These are phyloP conservation scores for Argyresthia goedartella DNA, from an alignment of 2,888 invertebrate genomes.

Conservation along the genomic window DNA sequence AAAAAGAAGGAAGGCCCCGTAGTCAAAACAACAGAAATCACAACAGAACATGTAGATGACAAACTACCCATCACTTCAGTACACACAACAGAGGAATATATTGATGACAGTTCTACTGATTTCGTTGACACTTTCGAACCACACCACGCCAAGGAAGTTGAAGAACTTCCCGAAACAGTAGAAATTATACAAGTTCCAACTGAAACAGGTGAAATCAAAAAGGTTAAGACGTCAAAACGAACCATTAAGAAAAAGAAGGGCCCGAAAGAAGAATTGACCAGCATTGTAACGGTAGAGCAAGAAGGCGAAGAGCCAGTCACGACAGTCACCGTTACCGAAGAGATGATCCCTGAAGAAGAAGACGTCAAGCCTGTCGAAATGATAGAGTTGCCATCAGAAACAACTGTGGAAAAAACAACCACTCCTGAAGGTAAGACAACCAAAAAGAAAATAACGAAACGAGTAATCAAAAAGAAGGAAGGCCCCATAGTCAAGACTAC, in stretches of 20 bases:
- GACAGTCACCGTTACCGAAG: constrained; percentile 11
- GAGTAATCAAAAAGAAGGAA: too few species aligned
- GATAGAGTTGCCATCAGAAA: too few species aligned
- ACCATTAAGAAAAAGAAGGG: constrained; percentile 27
- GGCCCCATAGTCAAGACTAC: too few species aligned
- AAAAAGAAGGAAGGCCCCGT: constrained; percentile 14
- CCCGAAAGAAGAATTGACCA: constrained; percentile 28
- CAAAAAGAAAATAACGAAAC: too few species aligned
- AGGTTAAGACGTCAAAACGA: constrained; percentile 24
- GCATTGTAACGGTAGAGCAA: constrained; percentile 16
- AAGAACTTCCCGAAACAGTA: constrained; percentile 16
- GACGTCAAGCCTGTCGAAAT: too few species aligned
- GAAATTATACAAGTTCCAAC: constrained; percentile 24
- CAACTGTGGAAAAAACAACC: too few species aligned
- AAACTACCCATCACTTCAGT: constrained; percentile 20
- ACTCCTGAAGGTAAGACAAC: too few species aligned
- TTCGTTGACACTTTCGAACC: constrained; percentile 14
- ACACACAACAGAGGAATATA: constrained; percentile 20
- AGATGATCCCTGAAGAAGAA: constrained; percentile 4
- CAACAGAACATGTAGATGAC: constrained; percentile 49
- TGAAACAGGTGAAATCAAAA: constrained; percentile 17
- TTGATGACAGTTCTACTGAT: constrained; percentile 18
- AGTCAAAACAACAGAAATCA: constrained; percentile 35
- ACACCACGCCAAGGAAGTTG: constrained; percentile 20
- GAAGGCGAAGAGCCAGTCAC: constrained; percentile 15